A percentile compares a stretch with the other conserved stretches of the same genome.
phyloP scores from a whole-genome alignment of 2,797 vertebrate genomes.

The Pampus argenteus region DNA sequence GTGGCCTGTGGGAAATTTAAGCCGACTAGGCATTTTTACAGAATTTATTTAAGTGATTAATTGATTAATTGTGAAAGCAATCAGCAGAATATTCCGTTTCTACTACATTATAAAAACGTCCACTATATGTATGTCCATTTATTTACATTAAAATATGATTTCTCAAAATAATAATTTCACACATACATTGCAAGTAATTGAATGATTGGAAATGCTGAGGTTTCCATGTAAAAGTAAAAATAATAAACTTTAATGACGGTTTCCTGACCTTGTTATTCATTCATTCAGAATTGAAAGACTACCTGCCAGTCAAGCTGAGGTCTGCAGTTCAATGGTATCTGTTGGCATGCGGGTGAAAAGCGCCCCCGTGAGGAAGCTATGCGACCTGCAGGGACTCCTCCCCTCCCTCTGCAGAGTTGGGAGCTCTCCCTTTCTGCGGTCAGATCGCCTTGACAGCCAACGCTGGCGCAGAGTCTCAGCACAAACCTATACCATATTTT shows the following conservation, averaged over 20 bases:
- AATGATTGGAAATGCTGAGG: background rate
- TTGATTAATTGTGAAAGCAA: too few relatives aligned
- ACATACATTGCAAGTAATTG: background rate
- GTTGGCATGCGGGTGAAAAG: constrained; percentile 47
- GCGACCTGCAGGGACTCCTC: constrained; percentile 78
- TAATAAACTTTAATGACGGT: background rate
- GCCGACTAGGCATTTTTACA: too few relatives aligned
- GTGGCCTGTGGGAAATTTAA: too few relatives aligned
- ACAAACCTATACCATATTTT: constrained; percentile 54
- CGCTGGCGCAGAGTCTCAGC: constrained; percentile 82
- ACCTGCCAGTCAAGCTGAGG: background rate
- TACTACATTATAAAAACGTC: background rate
- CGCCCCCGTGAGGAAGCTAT: constrained; percentile 69
- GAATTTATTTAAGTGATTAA: too few relatives aligned
- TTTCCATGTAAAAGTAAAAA: background rate
- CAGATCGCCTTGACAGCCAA: constrained; percentile 83
- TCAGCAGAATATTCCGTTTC: too few relatives aligned
- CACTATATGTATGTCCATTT: background rate
- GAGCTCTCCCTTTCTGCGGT: constrained; percentile 80
- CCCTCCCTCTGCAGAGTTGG: constrained; percentile 85
- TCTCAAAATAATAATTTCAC: background rate
- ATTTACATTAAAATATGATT: background rate
- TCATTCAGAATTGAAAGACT: background rate
- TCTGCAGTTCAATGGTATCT: constrained; percentile 29
- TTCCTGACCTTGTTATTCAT: background rate